phyloP scores from a whole-genome alignment of 2,113 vertebrate genomes.

The Vulpes lagopus region DNA sequence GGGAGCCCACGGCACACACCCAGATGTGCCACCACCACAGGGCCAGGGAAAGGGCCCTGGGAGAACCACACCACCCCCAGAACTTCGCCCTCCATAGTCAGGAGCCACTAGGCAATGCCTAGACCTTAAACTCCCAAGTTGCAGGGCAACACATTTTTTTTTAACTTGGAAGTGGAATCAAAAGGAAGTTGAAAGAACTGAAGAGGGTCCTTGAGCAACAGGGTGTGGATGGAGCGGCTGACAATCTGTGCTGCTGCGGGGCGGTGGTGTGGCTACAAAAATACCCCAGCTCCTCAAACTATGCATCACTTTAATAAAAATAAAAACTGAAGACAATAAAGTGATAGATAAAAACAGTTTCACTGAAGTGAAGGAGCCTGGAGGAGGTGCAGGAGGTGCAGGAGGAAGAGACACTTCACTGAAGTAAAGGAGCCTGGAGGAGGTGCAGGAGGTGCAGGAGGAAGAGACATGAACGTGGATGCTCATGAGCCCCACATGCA shows the following conservation, averaged over 20 bases:
- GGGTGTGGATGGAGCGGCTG: accelerated
- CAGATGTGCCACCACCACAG: no score
- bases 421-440: background rate
- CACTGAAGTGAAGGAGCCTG: background rate
- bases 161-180: background rate
- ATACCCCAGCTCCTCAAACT: background rate
- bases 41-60: background rate
- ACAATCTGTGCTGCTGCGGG: background rate
- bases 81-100: accelerated
- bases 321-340: background rate
- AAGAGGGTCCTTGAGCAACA: accelerated
- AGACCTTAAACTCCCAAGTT: background rate
- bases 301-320: background rate
- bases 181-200: background rate
- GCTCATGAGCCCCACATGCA: accelerated
- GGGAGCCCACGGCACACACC: background rate
- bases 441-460: no score
- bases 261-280: background rate
- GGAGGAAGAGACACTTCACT: no score
- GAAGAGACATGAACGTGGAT: background rate
- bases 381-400: no score
- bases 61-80: no score
- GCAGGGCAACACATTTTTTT: background rate
- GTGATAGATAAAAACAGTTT: background rate
- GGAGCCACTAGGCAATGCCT: background rate